Base-by-base conservation (phyloP, 2,113 vertebrate genomes). In the Tichodroma muraria region DNA sequence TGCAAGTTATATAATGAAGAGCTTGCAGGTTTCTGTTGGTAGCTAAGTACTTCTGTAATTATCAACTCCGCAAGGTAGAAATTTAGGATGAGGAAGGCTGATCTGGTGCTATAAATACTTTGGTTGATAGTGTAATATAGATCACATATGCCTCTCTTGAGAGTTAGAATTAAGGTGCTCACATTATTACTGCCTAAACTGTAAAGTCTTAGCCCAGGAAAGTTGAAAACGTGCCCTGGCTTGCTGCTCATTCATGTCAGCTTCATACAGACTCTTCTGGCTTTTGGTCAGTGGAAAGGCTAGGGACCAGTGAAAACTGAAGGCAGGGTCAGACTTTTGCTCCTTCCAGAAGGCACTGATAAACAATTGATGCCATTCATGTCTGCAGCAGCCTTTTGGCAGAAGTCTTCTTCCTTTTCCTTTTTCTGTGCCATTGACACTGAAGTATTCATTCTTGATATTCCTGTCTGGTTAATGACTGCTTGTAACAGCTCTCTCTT, bases 21-120 rank as follows among this genome's bases (percentile, higher is more conserved):
- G 15, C 52, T 94, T 79, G 53, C 71, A 45, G 16, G 66, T 89
- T 94, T 72, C 88, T 52, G 19, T 52, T 2, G 0, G 56, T 68
- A 56, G 90, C 54, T 60, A 42, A 15, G 68, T 78, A 82, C 92
- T 92, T 83, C 90, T 85, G 49, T 91, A 91, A 92, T 85, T 84
- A 76, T 75, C 49, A 35, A 8, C 53, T 72, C 64, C 53, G 63
- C 69, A 90, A 76, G 80, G 40, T 59, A 94, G 64, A 77, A 73
- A 77, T 64, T 80, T n/a, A 30, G 73, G 76, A 70, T 19, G 11
- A 44, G 31, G 52, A 80, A 68, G 42, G 82, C 68, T 87, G 75
- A 63, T 93, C 84, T 78, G 17, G 10, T 91, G 47, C 63, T 56
- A n/a, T 61, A 89, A 70, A 85, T 81, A 53, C 10, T 4, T 22